Evolutionary conservation across 1,140 invertebrate species (phyloP).

Genomic region (Drosophila ohnishii): DNA sequence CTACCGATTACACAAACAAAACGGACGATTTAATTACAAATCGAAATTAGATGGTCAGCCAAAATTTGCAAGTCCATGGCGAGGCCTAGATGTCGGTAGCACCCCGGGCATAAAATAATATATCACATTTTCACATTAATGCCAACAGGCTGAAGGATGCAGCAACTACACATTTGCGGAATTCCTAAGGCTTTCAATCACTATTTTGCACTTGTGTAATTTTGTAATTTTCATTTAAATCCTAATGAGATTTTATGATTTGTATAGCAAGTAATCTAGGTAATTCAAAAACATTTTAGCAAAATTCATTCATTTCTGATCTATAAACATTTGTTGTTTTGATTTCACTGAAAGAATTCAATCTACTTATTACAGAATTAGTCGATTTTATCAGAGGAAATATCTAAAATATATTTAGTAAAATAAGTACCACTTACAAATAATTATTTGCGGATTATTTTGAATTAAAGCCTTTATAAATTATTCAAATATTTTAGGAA

Average conservation of each 20-base stretch:
- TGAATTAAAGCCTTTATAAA: too few species aligned
- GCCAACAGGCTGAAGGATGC: neutral
- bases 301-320: neutral
- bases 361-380: too few species aligned
- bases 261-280: neutral
- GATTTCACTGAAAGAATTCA: neutral
- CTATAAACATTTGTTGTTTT: neutral
- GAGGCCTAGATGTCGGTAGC: neutral
- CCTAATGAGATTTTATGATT: neutral
- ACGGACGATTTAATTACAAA: conserved; percentile 68
- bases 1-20: conserved; percentile 42
- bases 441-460: too few species aligned
- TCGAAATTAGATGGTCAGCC: conserved; percentile 45
- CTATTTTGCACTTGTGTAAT: neutral
- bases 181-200: neutral
- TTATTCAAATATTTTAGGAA: too few species aligned
- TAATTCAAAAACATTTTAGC: too few species aligned
- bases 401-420: too few species aligned
- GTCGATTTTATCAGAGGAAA: too few species aligned
- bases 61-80: conserved; percentile 19
- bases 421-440: too few species aligned
- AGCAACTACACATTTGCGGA: neutral
- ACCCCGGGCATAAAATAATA: neutral
- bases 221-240: neutral
- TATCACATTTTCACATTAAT: neutral